Conservation (phyloP, 2,113 vertebrate genomes). For the Psophia crepitans region DNA sequence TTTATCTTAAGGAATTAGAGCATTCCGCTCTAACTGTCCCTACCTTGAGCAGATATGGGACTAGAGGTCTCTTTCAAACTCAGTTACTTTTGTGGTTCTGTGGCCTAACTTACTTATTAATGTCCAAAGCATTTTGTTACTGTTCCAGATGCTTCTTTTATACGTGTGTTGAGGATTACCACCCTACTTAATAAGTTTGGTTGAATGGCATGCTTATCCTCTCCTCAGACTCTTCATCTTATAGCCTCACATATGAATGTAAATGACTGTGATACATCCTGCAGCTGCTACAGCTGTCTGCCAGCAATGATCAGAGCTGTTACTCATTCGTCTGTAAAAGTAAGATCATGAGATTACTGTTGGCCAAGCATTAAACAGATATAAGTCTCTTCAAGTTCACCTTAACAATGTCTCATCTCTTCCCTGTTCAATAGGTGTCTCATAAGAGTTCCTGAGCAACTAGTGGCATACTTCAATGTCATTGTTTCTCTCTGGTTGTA, state of each 20-base stretch:
- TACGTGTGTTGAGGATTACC: neutral
- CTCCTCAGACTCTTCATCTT: neutral
- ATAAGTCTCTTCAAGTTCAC: neutral
- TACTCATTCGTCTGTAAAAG: neutral
- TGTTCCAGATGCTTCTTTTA: neutral
- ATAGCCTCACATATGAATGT: neutral
- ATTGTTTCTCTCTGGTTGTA: accelerated
- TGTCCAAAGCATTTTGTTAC: neutral
- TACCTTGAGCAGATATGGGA: neutral
- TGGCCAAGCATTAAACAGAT: neutral
- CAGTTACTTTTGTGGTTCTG: neutral
- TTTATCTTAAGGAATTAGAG: neutral
- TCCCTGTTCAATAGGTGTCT: neutral
- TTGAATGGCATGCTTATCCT: neutral
- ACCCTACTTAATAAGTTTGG: neutral
- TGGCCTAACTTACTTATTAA: neutral
- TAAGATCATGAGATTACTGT: neutral
- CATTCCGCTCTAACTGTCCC: neutral
- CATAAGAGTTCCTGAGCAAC: neutral
- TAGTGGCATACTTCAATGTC: neutral
- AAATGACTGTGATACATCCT: accelerated
- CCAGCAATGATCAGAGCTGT: neutral
- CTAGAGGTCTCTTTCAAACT: neutral
- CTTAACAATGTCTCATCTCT: neutral
- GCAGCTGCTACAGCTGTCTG: neutral